Evolutionary conservation across 2,888 invertebrate genomes (phyloP).

Genomic region (Cyclophora punctaria): DNA sequence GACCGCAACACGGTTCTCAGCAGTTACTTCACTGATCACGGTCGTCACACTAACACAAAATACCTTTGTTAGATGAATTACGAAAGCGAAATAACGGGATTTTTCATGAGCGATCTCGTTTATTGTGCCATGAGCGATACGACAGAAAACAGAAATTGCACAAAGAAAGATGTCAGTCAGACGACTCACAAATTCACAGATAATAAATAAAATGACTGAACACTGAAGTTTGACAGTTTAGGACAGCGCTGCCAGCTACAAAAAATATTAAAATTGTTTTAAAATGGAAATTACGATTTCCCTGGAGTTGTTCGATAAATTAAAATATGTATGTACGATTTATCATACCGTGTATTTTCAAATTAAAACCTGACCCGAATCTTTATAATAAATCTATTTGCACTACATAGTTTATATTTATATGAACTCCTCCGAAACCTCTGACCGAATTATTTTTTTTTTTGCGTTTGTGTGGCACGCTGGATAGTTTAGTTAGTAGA

Average conservation of each 20-base stretch:
- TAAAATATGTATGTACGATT: too few relatives aligned
- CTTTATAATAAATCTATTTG: too few relatives aligned
- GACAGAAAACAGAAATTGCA: conserved; percentile 43
- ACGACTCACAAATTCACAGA: conserved; percentile 26
- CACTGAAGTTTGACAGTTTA: not conserved
- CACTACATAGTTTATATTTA: too few relatives aligned
- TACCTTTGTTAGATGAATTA: conserved; percentile 65
- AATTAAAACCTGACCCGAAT: too few relatives aligned
- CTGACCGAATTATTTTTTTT: too few relatives aligned
- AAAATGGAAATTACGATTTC: too few relatives aligned
- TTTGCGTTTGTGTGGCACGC: too few relatives aligned
- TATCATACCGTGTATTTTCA: too few relatives aligned
- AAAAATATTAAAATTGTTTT: not conserved
- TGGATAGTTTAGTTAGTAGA: too few relatives aligned
- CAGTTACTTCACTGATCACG: conserved; percentile 38
- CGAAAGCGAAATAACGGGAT: conserved; percentile 71
- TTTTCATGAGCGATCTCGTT: conserved; percentile 49
- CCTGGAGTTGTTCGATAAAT: too few relatives aligned
- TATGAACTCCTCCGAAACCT: too few relatives aligned
- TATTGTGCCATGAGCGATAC: too few relatives aligned
- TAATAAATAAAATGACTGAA: conserved; percentile 16
- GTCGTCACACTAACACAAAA: conserved; percentile 50
- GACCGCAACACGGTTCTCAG: conserved; percentile 37
- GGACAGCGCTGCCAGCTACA: not conserved
- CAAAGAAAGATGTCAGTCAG: conserved; percentile 60